A percentile compares a stretch with the other conserved stretches of the same genome.
Evolutionary conservation across 2,113 vertebrate species (phyloP).

Genomic region (Rallus limicola): DNA sequence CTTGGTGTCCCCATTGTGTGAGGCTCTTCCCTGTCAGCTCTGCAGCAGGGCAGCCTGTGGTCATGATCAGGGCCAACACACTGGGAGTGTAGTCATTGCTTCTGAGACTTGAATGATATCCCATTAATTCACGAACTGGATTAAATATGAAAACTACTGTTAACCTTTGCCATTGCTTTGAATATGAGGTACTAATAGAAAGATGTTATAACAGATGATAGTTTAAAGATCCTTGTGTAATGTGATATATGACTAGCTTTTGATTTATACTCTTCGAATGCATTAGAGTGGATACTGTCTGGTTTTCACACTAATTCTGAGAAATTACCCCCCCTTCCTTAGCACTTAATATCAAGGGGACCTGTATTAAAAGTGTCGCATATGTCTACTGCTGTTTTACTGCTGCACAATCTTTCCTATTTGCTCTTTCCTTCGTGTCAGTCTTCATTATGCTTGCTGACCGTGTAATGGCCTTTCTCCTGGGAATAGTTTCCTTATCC

Average conservation of each 20-base stretch:
- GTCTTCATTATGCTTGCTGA: neutral
- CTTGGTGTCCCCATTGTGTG: accelerated
- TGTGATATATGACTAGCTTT: neutral
- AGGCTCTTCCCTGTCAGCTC: neutral
- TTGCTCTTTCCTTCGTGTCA: neutral
- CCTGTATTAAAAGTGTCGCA: neutral
- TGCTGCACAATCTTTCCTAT: neutral
- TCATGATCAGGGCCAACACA: accelerated
- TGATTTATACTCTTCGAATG: neutral
- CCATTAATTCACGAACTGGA: neutral
- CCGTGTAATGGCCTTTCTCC: neutral
- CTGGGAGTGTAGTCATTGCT: neutral
- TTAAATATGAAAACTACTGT: neutral
- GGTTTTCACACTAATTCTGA: neutral
- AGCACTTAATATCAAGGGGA: neutral
- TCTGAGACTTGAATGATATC: neutral
- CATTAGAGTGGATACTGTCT: neutral
- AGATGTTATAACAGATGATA: neutral
- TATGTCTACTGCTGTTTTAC: neutral
- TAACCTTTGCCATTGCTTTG: slow-evolving; percentile 4
- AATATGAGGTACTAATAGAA: neutral
- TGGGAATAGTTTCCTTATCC: neutral
- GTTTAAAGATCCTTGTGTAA: neutral
- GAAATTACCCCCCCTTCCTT: neutral
- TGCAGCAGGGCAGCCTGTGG: accelerated